Conservation (phyloP, 2,113 vertebrate species). For the Mesembrinibis cayennensis region DNA sequence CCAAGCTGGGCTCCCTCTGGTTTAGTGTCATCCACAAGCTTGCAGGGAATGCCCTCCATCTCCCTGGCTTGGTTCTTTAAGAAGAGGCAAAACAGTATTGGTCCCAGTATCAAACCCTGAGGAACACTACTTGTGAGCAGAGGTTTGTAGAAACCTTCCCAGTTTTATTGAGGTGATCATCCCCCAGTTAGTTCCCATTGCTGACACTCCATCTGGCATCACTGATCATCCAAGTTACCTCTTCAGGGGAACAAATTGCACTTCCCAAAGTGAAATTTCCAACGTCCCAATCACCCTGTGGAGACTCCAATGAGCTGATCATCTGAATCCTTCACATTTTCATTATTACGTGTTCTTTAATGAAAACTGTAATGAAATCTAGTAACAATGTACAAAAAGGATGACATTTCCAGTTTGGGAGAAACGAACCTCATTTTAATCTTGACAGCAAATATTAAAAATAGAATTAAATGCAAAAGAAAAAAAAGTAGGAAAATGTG, state of each 20-base stretch:
- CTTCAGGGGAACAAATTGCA: not conserved
- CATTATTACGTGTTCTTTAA: not conserved
- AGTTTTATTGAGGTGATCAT: not conserved
- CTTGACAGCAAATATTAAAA: not conserved
- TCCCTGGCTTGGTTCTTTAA: accelerated
- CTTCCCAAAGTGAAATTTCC: not conserved
- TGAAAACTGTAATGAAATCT: constrained; percentile 14
- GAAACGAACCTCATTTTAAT: not conserved
- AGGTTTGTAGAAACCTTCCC: not conserved
- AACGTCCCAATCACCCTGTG: not conserved
- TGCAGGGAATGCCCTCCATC: not conserved
- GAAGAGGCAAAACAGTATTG: not conserved
- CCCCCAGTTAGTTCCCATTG: not conserved
- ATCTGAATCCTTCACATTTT: not conserved
- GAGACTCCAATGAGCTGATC: not conserved
- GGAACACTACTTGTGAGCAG: not conserved
- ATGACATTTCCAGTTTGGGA: not conserved
- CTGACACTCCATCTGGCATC: not conserved
- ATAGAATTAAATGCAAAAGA: not conserved
- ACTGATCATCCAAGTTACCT: not conserved
- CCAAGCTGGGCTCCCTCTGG: accelerated
- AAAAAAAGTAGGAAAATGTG: not conserved
- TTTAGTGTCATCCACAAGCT: not conserved
- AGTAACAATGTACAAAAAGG: not conserved
- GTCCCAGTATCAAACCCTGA: not conserved